phyloP scores from a whole-genome alignment of 2,797 vertebrate genomes.

The Bovichtus diacanthus region DNA sequence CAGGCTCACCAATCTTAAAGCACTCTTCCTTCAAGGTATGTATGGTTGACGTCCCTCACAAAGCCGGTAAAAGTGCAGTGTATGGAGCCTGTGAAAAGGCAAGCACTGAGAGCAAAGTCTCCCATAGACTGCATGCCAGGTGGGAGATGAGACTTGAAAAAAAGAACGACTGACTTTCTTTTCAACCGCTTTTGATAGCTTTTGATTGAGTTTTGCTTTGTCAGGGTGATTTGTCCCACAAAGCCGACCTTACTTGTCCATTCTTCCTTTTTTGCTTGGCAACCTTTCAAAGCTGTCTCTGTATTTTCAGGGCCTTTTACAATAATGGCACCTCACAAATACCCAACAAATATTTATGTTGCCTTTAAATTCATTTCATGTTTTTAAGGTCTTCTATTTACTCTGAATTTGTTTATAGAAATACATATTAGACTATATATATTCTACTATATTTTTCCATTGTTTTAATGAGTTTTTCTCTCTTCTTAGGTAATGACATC shows the following conservation, averaged over 20 bases:
- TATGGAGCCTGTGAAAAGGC: slow-evolving; percentile 72
- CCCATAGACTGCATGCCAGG: slow-evolving; percentile 69
- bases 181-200: slow-evolving; percentile 70
- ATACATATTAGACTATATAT: slow-evolving; percentile 9
- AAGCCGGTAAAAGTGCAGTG: slow-evolving; percentile 46
- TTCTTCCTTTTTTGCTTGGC: slow-evolving; percentile 43
- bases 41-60: slow-evolving; percentile 59
- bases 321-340: slow-evolving; percentile 36
- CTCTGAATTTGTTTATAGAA: slow-evolving; percentile 9
- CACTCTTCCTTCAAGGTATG: slow-evolving; percentile 90
- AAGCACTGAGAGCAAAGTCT: slow-evolving; percentile 55
- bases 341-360: slow-evolving; percentile 24
- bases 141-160: slow-evolving; percentile 71
- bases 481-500: slow-evolving; percentile 88
- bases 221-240: slow-evolving; percentile 61
- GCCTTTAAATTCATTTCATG: slow-evolving; percentile 30
- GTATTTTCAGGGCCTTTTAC: slow-evolving; percentile 52
- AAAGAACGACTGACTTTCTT: slow-evolving; percentile 71
- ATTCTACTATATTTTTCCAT: not conserved
- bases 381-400: slow-evolving; percentile 5
- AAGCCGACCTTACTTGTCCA: slow-evolving; percentile 44
- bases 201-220: slow-evolving; percentile 74
- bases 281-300: slow-evolving; percentile 45
- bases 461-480: slow-evolving; percentile 39
- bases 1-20: slow-evolving; percentile 91